A percentile compares a stretch with the other conserved stretches of the same genome.
phyloP scores from a whole-genome alignment of 2,888 invertebrate species.

The Chrysolina americana region DNA sequence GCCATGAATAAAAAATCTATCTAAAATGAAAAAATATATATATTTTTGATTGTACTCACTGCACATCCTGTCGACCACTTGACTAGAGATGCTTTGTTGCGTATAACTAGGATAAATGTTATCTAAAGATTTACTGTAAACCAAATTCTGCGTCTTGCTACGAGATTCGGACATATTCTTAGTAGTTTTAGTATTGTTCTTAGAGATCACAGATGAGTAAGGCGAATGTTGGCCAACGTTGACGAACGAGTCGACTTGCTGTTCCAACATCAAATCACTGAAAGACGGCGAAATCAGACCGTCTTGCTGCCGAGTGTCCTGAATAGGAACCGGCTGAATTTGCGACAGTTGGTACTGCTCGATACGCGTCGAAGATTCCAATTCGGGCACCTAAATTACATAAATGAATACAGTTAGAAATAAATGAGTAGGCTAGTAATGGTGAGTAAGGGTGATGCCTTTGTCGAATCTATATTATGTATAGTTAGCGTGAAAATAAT shows the following conservation, averaged over 20 bases:
- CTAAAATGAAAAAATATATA: too few relatives aligned
- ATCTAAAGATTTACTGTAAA: conserved; percentile 52
- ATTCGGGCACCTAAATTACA: conserved; percentile 27
- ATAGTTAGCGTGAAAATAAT: too few relatives aligned
- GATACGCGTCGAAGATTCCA: conserved; percentile 50
- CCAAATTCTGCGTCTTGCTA: conserved; percentile 31
- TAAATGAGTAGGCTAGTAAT: too few relatives aligned
- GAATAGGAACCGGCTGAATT: conserved; percentile 46
- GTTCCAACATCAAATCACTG: conserved; percentile 53
- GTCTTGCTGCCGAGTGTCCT: conserved; percentile 49
- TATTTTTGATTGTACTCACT: conserved; percentile 37
- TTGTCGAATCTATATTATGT: too few relatives aligned
- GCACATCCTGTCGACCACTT: conserved; percentile 48
- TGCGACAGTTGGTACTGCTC: conserved; percentile 64
- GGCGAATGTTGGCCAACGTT: conserved; percentile 63
- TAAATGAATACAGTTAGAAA: not conserved
- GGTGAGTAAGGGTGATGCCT: too few relatives aligned
- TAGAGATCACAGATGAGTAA: conserved; percentile 61
- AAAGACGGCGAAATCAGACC: conserved; percentile 29
- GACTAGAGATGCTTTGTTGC: conserved; percentile 42
- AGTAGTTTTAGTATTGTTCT: conserved; percentile 54
- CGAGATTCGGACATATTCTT: conserved; percentile 46
- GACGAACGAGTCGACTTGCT: conserved; percentile 59
- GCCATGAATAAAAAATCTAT: too few relatives aligned
- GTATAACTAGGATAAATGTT: conserved; percentile 51